Evolutionary conservation across 2,888 invertebrate genomes (phyloP), one percentile per base, ranked within the genome.

Genomic region (Cryptocheilus praepositus): DNA sequence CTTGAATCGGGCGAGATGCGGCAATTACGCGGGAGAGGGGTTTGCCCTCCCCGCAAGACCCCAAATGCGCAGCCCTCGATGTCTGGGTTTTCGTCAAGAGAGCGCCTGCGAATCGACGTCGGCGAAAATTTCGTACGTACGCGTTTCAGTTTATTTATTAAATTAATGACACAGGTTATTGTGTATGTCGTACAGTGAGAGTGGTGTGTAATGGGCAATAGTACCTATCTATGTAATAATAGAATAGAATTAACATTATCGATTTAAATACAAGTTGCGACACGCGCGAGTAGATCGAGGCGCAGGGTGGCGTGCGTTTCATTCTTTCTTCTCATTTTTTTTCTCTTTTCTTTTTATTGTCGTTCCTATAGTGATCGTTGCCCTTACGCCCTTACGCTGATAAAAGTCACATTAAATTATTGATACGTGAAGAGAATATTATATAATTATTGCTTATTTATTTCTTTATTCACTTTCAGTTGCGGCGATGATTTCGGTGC

Each of bases 121-220:
- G 49, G 4, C 49, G n/a, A 18, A 49, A 57, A 57, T 55, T 76
- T 84, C 84, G 86, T 87, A 88, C 85, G 85, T 88, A 88, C 88
- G 86, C 82, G 82, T 88, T 88, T 87, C 82, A 83, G 83, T 86
- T 88, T 88, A 88, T 85, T 87, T 86, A 88, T 88, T 88, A 88
- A 88, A 86, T 88, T 86, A 86, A 87, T 82, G 87, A 87, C 87
- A 88, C 84, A 86, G 85, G 81, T 86, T 86, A 87, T 86, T 85
- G 86, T 85, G 82, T 86, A 86, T 87, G 83, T 85, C 84, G 84
- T 88, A 87, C 86, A 88, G 84, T 81, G 85, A 87, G 84, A 85
- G 73, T 79, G 72, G 73, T 81, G 86, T 85, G 81, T 85, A 36
- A 84, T 85, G 82, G 86, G 85, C 79, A 86, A 86, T 85, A 86